Conservation (phyloP, 2,888 invertebrate species). For the Apodemia mormo region DNA sequence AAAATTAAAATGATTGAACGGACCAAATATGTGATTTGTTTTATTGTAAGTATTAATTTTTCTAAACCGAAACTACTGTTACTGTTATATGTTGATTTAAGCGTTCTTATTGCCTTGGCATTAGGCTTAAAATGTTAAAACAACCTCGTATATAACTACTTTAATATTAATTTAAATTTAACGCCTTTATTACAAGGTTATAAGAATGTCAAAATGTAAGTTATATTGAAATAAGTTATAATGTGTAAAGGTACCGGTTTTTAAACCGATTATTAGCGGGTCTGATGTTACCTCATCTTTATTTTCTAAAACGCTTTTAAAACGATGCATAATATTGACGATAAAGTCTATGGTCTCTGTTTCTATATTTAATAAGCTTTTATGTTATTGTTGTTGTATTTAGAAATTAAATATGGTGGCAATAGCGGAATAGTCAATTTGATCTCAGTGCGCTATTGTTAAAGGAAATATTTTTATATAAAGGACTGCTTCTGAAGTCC, state of each 20-base stretch:
- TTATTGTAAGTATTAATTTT: neutral
- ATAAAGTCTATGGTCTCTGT: conserved; percentile 29
- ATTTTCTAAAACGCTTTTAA: conserved; percentile 5
- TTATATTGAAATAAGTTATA: too few relatives aligned
- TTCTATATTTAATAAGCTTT: conserved; percentile 26
- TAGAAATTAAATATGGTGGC: conserved; percentile 53
- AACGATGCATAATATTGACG: conserved; percentile 17
- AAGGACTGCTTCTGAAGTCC: conserved; percentile 19
- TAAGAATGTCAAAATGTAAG: too few relatives aligned
- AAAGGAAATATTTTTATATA: conserved; percentile 27
- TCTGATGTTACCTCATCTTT: neutral
- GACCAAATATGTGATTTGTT: neutral
- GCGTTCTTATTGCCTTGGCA: too few relatives aligned
- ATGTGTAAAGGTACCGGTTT: too few relatives aligned
- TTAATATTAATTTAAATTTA: too few relatives aligned
- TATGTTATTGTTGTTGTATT: conserved; percentile 21
- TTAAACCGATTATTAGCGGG: neutral
- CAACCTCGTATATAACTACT: too few relatives aligned
- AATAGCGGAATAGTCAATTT: conserved; percentile 50
- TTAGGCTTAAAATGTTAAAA: too few relatives aligned
- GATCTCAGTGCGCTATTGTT: conserved; percentile 43
- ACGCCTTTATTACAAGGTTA: too few relatives aligned
- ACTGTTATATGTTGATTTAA: too few relatives aligned
- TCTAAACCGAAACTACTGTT: too few relatives aligned
- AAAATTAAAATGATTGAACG: neutral